Base-by-base conservation (phyloP, 2,797 vertebrate species). In the Phylloscopus collybita region DNA sequence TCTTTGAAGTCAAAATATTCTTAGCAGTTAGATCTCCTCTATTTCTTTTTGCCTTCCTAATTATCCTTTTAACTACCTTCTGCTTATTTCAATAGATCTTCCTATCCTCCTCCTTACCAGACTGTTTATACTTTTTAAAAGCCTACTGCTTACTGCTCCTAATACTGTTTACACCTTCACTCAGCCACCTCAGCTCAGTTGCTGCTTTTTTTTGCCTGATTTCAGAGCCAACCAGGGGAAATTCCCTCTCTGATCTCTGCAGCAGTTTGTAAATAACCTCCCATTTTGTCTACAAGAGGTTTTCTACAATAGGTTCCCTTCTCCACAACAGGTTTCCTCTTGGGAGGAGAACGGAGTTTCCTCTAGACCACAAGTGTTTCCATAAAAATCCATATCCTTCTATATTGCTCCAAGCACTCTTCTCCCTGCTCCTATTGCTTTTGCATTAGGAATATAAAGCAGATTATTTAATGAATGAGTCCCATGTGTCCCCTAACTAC, bases 61-160 rank as follows among this genome's bases (percentile, higher is more conserved):
- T 97, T 96, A 95, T 86, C 94, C 94, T 96, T 96, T 96, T 96
- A 96, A 95, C 95, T 95, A 93, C 95, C 93, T 97, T 96, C 95
- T 97, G 95, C 95, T 97, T 96, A 96, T 96, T 97, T 96, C 94
- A 96, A 93, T 91, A 96, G 87, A 92, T 95, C 92, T 96, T 94
- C 75, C 95, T 92, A 88, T 65, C 94, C 93, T 95, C 81, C 83
- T 95, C 91, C 91, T 96, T 92, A 75, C 86, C 91, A 96, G 94
- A 96, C 91, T 96, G 95, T 97, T 97, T 96, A 97, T 86, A 90
- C 72, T 96, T 87, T 90, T 86, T 79, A 93, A 96, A 96, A 96
- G 94, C 93, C 85, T 85, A 29, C 87, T 96, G 96, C 96, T 96
- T 90, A 96, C 79, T 90, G 91, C 91, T 94, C 62, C 94, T 88